Percentiles rank a stretch among this genome's conserved stretches.
phyloP scores from a whole-genome alignment of 2,797 vertebrate genomes.

The Perdix hodgsoniae region DNA sequence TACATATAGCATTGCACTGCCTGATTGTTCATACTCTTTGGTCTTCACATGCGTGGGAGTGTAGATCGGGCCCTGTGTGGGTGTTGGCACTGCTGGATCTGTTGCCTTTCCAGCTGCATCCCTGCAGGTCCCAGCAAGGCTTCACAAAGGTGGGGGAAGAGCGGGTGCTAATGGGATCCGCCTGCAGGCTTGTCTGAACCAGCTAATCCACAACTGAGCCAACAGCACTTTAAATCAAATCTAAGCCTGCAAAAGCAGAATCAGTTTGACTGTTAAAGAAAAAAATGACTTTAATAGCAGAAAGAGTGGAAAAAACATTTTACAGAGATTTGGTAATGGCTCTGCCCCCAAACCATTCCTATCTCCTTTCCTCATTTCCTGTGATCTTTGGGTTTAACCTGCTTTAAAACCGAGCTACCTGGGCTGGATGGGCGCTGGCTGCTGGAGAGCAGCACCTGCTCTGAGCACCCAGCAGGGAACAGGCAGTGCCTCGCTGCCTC shows the following conservation, averaged over 20 bases:
- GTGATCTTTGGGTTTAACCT: not conserved
- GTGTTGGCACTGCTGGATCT: fast-evolving
- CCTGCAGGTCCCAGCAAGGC: not conserved
- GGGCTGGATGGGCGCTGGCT: not conserved
- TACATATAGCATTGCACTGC: not conserved
- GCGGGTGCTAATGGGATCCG: not conserved
- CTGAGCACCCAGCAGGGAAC: not conserved
- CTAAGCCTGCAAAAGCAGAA: not conserved
- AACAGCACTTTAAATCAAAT: not conserved
- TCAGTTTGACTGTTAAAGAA: not conserved
- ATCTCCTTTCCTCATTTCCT: not conserved
- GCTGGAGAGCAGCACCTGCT: not conserved
- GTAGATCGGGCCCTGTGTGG: not conserved
- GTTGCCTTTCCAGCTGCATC: not conserved
- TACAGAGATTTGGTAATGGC: not conserved
- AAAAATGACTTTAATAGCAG: not conserved
- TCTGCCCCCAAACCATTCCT: not conserved
- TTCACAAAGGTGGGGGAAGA: not conserved
- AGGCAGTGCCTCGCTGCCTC: not conserved
- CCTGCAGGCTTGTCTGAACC: not conserved
- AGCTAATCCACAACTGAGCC: not conserved
- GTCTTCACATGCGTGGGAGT: not conserved
- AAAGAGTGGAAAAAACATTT: not conserved
- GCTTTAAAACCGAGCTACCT: no score
- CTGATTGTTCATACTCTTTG: not conserved